Evolutionary conservation across 2,888 invertebrate species (phyloP).

Genomic region (Alentia gelatinosa): DNA sequence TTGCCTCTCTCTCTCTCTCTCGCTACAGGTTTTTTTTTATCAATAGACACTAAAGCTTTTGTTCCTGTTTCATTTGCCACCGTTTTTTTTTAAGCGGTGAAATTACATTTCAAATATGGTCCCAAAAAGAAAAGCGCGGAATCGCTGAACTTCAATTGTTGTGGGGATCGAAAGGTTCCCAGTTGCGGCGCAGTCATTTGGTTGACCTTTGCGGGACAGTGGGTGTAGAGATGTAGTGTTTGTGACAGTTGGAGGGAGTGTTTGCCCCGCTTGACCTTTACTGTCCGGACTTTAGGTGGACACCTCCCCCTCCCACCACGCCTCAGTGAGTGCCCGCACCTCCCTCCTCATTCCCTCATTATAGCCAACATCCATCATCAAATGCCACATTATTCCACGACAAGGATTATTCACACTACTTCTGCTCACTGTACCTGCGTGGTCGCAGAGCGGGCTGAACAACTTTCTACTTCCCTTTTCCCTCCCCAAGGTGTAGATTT

Average conservation of each 20-base stretch:
- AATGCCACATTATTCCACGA: background rate
- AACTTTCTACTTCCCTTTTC: no score
- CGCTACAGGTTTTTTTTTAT: no score
- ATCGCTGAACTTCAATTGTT: no score
- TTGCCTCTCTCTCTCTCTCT: no score
- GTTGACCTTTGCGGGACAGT: background rate
- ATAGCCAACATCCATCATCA: background rate
- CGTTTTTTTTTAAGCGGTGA: no score
- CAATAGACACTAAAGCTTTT: no score
- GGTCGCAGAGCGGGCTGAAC: no score
- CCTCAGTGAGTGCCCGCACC: background rate
- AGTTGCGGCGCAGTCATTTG: background rate
- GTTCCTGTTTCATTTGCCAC: no score
- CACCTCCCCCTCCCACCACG: background rate
- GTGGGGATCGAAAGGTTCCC: background rate
- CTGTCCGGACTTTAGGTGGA: background rate
- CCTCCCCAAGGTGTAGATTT: no score
- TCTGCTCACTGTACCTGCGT: no score
- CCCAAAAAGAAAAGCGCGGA: no score
- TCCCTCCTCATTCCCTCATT: background rate
- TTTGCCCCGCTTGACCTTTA: background rate
- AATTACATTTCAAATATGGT: no score
- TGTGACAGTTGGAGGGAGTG: background rate
- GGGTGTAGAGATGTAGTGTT: background rate
- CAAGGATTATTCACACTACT: background rate